Evolutionary conservation across 2,113 vertebrate species (phyloP).

Genomic region (Synodontis membranacea): DNA sequence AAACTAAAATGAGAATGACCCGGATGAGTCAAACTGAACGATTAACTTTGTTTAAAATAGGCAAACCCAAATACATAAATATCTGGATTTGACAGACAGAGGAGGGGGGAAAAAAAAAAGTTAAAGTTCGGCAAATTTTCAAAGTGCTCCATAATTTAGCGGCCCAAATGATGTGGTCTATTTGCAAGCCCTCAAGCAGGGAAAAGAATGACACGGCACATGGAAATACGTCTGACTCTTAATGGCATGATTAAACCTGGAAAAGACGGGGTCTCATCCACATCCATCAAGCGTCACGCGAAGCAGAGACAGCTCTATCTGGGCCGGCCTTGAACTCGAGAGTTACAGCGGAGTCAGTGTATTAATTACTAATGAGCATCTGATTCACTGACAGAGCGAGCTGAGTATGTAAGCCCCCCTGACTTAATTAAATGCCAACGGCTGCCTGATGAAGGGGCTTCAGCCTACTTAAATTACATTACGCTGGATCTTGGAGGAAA

Average conservation of each 20-base stretch:
- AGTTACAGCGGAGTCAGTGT: constrained; percentile 69
- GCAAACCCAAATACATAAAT: constrained; percentile 69
- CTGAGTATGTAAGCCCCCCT: constrained; percentile 67
- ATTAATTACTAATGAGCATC: constrained; percentile 87
- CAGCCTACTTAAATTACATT: constrained; percentile 86
- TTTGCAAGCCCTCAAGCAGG: constrained; percentile 66
- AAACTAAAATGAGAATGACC: background rate
- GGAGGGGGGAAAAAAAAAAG: constrained; percentile 37
- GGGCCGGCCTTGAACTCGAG: constrained; percentile 7
- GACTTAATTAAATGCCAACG: constrained; percentile 88
- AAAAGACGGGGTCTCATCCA: constrained; percentile 50
- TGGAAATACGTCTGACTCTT: constrained; percentile 72
- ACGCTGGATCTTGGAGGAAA: constrained; percentile 87
- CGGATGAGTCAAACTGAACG: background rate
- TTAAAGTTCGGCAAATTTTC: constrained; percentile 58
- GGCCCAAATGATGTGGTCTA: constrained; percentile 68
- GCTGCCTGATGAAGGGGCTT: constrained; percentile 83
- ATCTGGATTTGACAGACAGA: constrained; percentile 54
- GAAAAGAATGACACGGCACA: constrained; percentile 70
- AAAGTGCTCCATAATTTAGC: constrained; percentile 63
- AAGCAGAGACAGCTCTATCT: constrained; percentile 38
- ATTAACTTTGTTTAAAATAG: constrained; percentile 65
- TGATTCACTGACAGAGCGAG: constrained; percentile 70
- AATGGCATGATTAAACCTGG: constrained; percentile 74
- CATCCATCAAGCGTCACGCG: constrained; percentile 35